A percentile compares a stretch with the other conserved stretches of the same genome.
Conservation (phyloP, 2,888 invertebrate species). For the Lutraria lutraria region DNA sequence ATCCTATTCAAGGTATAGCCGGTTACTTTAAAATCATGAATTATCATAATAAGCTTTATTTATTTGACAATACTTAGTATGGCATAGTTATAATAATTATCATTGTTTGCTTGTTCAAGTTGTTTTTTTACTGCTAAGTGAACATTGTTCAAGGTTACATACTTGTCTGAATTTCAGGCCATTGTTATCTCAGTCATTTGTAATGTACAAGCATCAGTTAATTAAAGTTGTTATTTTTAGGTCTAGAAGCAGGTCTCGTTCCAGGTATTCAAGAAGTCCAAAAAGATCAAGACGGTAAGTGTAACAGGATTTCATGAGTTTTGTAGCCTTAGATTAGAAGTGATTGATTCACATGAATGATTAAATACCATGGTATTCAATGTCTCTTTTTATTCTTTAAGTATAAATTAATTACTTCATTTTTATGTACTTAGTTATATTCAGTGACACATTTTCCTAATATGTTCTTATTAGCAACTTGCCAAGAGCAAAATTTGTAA, state of each 20-base stretch:
- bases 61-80: background rate
- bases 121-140: background rate
- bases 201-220: background rate
- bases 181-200: background rate
- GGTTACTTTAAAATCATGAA: background rate
- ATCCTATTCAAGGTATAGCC: constrained; percentile 57
- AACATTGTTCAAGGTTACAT: background rate
- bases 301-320: background rate
- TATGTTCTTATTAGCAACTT: too few species aligned
- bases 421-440: too few species aligned
- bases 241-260: constrained; percentile 55
- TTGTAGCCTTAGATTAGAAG: too few species aligned
- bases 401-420: too few species aligned
- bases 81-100: background rate
- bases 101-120: background rate
- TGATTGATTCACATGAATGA: too few species aligned
- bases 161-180: background rate
- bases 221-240: constrained; percentile 27
- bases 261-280: constrained; percentile 53
- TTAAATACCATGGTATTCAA: too few species aligned
- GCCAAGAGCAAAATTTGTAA: too few species aligned
- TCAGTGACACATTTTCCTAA: too few species aligned
- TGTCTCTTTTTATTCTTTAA: too few species aligned
- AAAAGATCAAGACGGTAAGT: constrained; percentile 50
- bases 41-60: background rate